Base-by-base conservation (phyloP, 2,113 vertebrate species). In the Verasper variegatus region DNA sequence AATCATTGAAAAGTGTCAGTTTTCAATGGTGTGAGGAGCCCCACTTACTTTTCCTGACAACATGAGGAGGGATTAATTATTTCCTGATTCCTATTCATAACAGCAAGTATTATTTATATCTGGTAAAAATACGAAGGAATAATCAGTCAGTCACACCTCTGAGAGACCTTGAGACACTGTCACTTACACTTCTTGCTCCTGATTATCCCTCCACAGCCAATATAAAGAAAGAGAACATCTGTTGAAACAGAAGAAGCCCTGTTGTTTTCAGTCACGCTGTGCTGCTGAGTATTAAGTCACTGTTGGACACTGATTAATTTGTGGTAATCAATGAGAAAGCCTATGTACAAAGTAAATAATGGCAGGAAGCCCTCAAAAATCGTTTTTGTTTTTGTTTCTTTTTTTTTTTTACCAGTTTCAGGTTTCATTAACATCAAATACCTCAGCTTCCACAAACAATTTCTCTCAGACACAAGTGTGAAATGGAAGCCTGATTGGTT, bases 401-500 rank as follows among this genome's bases (percentile, higher is more conserved):
- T 31, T 31, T 31, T 31, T 31, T 31, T 31, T 31, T 31, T 7
- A 31, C 61, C 12, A 59, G 35, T 75, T 56, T 61, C 6, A 66
- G 35, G 27, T 71, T 68, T 63, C 24, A 60, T 69, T 60, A 55
- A 52, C 51, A 57, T 75, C 10, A n/a, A 68, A 65, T 37, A 23
- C 69, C 45, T 60, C 24, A 13, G 31, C 45, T 23, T 69, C 42
- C 52, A 45, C 37, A 74, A 49, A 65, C 59, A 65, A 9, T 68
- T 63, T 58, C 40, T 31, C 64, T 64, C 18, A 2, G 21, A n/a
- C 61, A 14, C 49, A 6, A 40, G 71, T 76, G 72, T 84, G 73
- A 80, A 80, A 73, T 73, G 42, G 61, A 63, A 42, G 64, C 7
- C 58, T 78, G 60, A 78, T 74, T 77, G 69, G 69, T 69, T 81